Evolutionary conservation across 2,113 vertebrate species (phyloP), one percentile per base, ranked within the genome.

Genomic region (Tiliqua scincoides): DNA sequence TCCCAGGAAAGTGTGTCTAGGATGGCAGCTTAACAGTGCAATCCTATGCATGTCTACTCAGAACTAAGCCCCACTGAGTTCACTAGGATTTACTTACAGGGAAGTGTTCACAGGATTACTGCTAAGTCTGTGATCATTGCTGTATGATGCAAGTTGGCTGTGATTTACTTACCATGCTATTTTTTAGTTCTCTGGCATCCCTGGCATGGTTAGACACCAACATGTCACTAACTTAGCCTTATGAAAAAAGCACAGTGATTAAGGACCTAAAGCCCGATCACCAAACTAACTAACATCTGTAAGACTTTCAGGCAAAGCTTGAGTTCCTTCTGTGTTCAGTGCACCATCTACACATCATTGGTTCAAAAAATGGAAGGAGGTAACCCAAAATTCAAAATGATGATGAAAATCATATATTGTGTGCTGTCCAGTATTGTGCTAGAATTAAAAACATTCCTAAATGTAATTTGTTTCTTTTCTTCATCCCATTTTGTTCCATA

Each of bases 401-500:
- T 77, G 3, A 21, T 78, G 62, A 85, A 91, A 72, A 65, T 14
- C 84, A 54, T 1, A 6, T 73, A 27, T 74, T 85, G 0, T 2
- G 17, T 68, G n/a, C 74, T 77, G 73, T 8, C 1, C 1, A 90
- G 65, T 77, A 78, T 80, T 78, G 85, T 79, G 81, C 9, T 68
- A 79, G 40, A 82, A 61, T 25, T 40, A 59, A 48, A 63, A 35
- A 57, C 43, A 75, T 92, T n/a, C 37, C 73, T n/a, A 91, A 40
- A 32, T 82, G 25, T 48, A 61, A 10, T 52, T 8, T 30, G 10
- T 15, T 65, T 65, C 8, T 43, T 73, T 17, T 77, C 18, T 48
- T 48, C 10, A 32, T 11, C 30, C 54, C 30, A 73, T 6, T 25
- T 70, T 62, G 68, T 32, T 80, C 10, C 17, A 35, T 57, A 37